These are phyloP conservation scores for Halictus quadricinctus DNA, from an alignment of 2,888 invertebrate species.

Conservation along the genomic window DNA sequence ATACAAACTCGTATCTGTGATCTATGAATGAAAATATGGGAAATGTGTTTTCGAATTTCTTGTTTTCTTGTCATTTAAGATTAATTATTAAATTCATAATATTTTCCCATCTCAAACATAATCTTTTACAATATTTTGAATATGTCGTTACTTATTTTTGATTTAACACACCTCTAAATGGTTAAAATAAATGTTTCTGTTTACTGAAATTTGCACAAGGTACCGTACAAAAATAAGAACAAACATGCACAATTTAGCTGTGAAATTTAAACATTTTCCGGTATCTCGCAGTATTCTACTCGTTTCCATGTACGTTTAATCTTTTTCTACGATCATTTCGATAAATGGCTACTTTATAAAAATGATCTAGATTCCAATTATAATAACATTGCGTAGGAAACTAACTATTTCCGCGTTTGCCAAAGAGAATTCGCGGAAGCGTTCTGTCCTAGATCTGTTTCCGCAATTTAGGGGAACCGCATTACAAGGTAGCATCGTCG, in stretches of 20 bases:
- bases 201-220: neutral
- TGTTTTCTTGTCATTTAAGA: too few relatives aligned
- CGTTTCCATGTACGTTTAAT: neutral
- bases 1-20: too few relatives aligned
- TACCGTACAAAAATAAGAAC: neutral
- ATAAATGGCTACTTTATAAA: neutral
- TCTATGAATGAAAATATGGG: too few relatives aligned
- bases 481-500: neutral
- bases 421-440: conserved; percentile 19
- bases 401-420: neutral
- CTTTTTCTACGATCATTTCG: neutral
- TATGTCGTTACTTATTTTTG: neutral
- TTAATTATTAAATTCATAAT: too few relatives aligned
- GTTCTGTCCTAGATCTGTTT: conserved; percentile 10
- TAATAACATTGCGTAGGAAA: neutral
- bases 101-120: too few relatives aligned
- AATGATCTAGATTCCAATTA: neutral
- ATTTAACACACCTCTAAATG: neutral
- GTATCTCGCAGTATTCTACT: neutral
- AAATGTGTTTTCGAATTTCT: too few relatives aligned
- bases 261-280: neutral
- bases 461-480: conserved; percentile 35
- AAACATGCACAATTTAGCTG: neutral
- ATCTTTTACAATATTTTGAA: too few relatives aligned
- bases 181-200: neutral